Percentiles rank a stretch among this genome's conserved stretches.
phyloP scores from a whole-genome alignment of 23 tunicate species.

The Styela clava region DNA sequence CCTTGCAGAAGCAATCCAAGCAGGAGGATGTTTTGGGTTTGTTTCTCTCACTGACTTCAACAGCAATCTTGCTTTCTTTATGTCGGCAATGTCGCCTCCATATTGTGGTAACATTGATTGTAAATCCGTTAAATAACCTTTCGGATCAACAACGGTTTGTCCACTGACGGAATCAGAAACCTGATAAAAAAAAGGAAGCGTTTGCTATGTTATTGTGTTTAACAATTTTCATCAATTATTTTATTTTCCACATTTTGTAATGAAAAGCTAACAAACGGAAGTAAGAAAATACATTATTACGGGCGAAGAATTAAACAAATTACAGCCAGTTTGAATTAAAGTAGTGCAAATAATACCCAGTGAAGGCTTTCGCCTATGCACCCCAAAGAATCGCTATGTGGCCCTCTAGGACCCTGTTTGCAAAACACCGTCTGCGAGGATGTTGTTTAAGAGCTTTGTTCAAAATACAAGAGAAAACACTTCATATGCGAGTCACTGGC shows the following conservation, averaged over 20 bases:
- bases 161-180: slow-evolving; percentile 98
- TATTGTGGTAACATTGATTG: slow-evolving; percentile 98
- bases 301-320: too few relatives aligned
- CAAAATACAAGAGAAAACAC: too few relatives aligned
- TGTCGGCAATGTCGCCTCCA: slow-evolving; percentile 94
- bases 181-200: slow-evolving; percentile 13
- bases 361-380: too few relatives aligned
- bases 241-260: neutral
- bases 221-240: neutral
- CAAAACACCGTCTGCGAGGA: too few relatives aligned
- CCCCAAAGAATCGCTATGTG: too few relatives aligned
- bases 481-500: too few relatives aligned
- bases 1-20: slow-evolving; percentile 98
- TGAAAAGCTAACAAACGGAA: neutral
- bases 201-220: neutral
- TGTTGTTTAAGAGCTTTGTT: too few relatives aligned
- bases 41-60: slow-evolving; percentile 97
- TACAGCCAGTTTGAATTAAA: too few relatives aligned
- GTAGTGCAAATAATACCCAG: too few relatives aligned
- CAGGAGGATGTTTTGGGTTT: slow-evolving; percentile 99
- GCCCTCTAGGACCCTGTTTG: too few relatives aligned
- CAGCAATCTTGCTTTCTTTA: slow-evolving; percentile 89
- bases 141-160: slow-evolving; percentile 99
- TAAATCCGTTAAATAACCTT: slow-evolving; percentile 96
- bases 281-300: neutral